Evolutionary conservation across 1,140 invertebrate genomes (phyloP), one percentile per base, ranked within the genome.

Genomic region (Drosophila nannoptera): DNA sequence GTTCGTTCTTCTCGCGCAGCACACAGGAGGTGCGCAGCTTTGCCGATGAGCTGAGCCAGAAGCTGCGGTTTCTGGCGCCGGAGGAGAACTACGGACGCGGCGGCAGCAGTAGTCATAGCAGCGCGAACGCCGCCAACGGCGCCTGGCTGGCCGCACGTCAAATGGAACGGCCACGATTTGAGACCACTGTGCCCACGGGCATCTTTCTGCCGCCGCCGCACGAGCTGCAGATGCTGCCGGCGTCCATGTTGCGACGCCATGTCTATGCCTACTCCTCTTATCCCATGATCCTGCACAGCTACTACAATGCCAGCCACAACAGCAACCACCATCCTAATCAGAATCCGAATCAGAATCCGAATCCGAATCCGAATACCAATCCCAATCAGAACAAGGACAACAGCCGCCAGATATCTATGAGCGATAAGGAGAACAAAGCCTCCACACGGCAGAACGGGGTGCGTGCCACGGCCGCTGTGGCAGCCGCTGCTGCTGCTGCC

Each of bases 121-220:
- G 53, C 42, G 63, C 12, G 16, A 38, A 31, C 49, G 38, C 9
- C 61, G 59, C 36, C 59, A 60, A 62, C 50, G 78, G 63, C 38
- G 67, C 78, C 54, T 78, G 76, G 80, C 16, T 69, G 11, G 50
- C 46, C 12, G 6, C 42, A 38, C 38, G 49, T 8, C 74, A 81
- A 31, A 83, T 81, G 77, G 77, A 89, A 29, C 84, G 90, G 36
- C 92, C 92, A 5, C 92, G 93, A 0, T 96, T 96, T 77, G 92
- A 95, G 40, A 95, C 94, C 0, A 95, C 94, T 0, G 95, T 96
- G 5, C 94, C 93, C 63, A 93, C 92, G 22, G 95, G 95, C 1
- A 92, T 94, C 71, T 96, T 95, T 78, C 88, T 96, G 49, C 93
- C 94, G 78, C 94, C 95, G 1, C 94, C 94, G 0, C 93, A 94